Conservation (phyloP, 1,140 invertebrate species). For the Magallana gigas region DNA sequence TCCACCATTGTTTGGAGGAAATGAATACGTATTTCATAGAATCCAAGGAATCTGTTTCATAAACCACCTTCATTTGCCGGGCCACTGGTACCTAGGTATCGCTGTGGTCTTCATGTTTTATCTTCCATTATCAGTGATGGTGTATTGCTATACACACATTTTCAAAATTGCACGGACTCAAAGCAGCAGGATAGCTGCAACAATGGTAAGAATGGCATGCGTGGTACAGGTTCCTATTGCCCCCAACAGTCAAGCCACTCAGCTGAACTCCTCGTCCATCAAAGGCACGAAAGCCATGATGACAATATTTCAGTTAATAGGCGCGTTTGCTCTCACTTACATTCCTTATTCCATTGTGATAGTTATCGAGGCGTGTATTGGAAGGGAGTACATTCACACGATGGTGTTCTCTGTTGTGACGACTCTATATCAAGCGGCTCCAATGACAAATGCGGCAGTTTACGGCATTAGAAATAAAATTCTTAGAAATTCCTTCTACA, state of each 20-base stretch:
- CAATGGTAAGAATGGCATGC: constrained; percentile 73
- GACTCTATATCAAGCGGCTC: constrained; percentile 69
- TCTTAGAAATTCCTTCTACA: constrained; percentile 67
- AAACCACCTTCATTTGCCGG: constrained; percentile 53
- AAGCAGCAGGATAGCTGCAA: constrained; percentile 72
- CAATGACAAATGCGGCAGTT: constrained; percentile 68
- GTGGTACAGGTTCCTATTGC: constrained; percentile 72
- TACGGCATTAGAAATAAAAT: constrained; percentile 72
- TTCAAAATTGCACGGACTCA: constrained; percentile 71
- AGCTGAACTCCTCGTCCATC: constrained; percentile 59
- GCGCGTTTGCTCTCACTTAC: constrained; percentile 71
- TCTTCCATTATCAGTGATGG: constrained; percentile 66
- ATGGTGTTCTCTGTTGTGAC: constrained; percentile 64
- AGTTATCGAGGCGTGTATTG: constrained; percentile 55
- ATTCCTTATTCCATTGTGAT: constrained; percentile 70
- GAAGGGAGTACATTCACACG: constrained; percentile 46
- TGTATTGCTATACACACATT: constrained; percentile 73
- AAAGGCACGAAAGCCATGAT: constrained; percentile 72
- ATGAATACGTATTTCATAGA: constrained; percentile 60
- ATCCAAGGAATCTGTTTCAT: constrained; percentile 65
- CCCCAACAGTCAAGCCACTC: constrained; percentile 54
- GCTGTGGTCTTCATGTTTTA: constrained; percentile 61
- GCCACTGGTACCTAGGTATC: constrained; percentile 66
- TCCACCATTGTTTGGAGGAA: constrained; percentile 65
- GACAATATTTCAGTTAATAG: constrained; percentile 71